Evolutionary conservation across 92 coral and sea anemone genomes (phyloP).

Genomic region (Actinostola sp.): DNA sequence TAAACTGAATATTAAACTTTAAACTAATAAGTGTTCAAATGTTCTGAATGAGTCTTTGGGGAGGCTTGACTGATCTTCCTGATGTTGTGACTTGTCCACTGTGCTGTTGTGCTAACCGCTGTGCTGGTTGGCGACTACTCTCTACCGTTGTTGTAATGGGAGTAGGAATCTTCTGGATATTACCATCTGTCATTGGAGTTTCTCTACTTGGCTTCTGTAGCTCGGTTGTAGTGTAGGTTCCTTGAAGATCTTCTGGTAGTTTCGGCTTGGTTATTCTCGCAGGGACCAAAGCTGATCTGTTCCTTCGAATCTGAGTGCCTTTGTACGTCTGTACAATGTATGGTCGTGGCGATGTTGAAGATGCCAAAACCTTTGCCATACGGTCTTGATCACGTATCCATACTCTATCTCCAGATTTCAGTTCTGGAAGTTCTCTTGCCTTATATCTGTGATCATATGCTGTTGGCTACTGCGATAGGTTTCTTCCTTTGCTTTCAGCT

Average conservation of each 20-base stretch:
- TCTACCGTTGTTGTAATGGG: background rate
- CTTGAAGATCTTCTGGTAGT: too few species aligned
- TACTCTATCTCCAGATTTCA: conserved; percentile 35
- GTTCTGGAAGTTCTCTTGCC: conserved; percentile 34
- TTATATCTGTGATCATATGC: conserved; percentile 21
- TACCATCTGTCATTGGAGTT: background rate
- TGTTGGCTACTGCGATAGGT: conserved; percentile 37
- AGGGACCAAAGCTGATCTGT: conserved; percentile 45
- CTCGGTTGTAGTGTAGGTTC: background rate
- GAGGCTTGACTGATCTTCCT: background rate
- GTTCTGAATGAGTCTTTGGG: conserved; percentile 5
- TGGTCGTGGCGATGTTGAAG: conserved; percentile 39
- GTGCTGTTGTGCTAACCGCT: too few species aligned
- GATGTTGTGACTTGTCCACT: too few species aligned
- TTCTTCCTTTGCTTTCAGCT: conserved; percentile 28
- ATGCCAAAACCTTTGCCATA: conserved; percentile 26
- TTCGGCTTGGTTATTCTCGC: background rate
- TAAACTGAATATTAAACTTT: background rate
- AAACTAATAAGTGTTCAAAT: background rate
- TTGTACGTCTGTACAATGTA: conserved; percentile 38
- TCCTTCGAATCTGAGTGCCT: conserved; percentile 39
- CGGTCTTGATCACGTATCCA: conserved; percentile 52
- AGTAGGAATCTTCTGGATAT: background rate
- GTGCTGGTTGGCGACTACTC: background rate
- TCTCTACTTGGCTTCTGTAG: background rate